These are phyloP conservation scores for Acleris laterana DNA, from an alignment of 2,888 invertebrate species.

Conservation along the genomic window DNA sequence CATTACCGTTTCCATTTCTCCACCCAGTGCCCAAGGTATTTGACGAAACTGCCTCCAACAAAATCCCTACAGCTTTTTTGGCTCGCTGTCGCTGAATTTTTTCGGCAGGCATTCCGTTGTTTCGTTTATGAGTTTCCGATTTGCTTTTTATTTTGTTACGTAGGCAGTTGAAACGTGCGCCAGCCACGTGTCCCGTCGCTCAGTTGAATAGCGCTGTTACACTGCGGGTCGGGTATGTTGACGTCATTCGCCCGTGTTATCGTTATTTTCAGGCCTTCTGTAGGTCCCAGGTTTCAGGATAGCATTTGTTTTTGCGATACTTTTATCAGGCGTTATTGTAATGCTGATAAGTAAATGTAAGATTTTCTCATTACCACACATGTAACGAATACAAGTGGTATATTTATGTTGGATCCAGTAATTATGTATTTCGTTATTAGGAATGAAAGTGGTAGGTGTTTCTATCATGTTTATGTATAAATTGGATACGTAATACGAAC, in stretches of 20 bases:
- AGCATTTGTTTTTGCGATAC: constrained; percentile 22
- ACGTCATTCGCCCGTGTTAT: constrained; percentile 32
- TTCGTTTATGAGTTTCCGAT: constrained; percentile 37
- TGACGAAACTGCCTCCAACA: constrained; percentile 9
- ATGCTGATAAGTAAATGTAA: too few species aligned
- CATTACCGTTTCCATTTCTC: constrained; percentile 19
- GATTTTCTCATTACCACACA: too few species aligned
- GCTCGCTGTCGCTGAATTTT: constrained; percentile 25
- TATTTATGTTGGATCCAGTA: too few species aligned
- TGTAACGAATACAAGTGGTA: too few species aligned
- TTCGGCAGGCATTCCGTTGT: constrained; percentile 21
- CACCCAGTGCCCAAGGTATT: constrained; percentile 18
- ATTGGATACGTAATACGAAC: not conserved
- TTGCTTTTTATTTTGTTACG: constrained; percentile 34
- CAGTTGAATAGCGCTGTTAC: constrained; percentile 29
- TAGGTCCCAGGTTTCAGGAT: constrained; percentile 23
- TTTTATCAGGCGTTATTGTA: constrained; percentile 5
- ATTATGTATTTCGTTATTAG: too few species aligned
- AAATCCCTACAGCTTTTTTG: constrained; percentile 12
- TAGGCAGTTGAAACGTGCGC: constrained; percentile 30
- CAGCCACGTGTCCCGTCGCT: constrained; percentile 25
- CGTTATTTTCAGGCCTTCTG: constrained; percentile 36
- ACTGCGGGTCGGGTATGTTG: constrained; percentile 30
- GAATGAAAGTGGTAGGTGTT: not conserved
- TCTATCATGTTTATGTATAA: not conserved